These are phyloP conservation scores for Cinara cedri DNA, from an alignment of 2,888 invertebrate genomes.

Conservation along the genomic window DNA sequence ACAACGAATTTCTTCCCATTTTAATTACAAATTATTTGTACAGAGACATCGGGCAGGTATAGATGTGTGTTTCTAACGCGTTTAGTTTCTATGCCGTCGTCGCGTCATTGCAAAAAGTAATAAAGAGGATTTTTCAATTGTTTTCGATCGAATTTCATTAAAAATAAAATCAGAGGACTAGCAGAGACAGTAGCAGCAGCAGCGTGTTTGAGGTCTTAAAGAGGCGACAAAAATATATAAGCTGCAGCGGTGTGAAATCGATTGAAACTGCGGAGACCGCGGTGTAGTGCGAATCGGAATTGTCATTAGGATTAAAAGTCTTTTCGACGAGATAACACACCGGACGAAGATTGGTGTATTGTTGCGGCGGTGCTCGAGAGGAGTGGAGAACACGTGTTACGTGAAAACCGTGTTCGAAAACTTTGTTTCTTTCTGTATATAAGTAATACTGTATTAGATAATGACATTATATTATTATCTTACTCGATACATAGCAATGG, in stretches of 20 bases:
- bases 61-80: background rate
- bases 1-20: slow-evolving; percentile 22
- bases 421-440: background rate
- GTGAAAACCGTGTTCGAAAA: background rate
- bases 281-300: background rate
- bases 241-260: background rate
- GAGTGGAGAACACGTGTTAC: background rate
- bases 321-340: background rate
- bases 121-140: slow-evolving; percentile 1
- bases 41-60: background rate
- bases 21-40: slow-evolving; percentile 35
- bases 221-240: background rate
- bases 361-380: background rate
- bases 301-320: slow-evolving; percentile 6
- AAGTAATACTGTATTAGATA: background rate
- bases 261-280: background rate
- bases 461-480: background rate
- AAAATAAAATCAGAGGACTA: background rate
- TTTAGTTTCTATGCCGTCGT: background rate
- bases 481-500: too few species aligned
- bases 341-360: background rate
- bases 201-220: background rate
- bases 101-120: background rate
- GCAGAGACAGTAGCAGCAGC: too few species aligned
- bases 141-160: slow-evolving; percentile 13